Conservation (phyloP, 2,797 vertebrate genomes). For the Tenualosa ilisha region DNA sequence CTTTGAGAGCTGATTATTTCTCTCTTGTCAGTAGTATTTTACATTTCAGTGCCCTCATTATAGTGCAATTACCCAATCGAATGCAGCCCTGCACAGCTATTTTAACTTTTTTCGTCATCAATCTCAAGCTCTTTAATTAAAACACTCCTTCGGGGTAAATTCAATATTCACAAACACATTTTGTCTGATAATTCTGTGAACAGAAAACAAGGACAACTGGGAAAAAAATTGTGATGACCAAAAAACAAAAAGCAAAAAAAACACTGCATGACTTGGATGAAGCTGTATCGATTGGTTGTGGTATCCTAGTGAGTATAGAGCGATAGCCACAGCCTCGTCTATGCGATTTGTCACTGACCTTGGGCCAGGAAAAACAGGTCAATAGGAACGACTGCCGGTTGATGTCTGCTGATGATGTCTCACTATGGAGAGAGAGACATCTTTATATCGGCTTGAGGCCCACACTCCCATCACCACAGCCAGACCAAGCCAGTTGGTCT, state of each 20-base stretch:
- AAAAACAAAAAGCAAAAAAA: background rate
- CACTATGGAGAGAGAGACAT: constrained; percentile 26
- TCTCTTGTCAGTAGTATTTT: constrained; percentile 2
- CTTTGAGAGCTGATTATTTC: background rate
- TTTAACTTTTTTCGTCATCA: background rate
- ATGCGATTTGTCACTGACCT: constrained; percentile 47
- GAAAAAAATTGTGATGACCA: no score
- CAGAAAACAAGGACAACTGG: background rate
- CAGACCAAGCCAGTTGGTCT: constrained; percentile 30
- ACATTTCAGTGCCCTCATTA: constrained; percentile 40
- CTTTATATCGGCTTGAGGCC: constrained; percentile 35
- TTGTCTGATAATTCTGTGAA: background rate
- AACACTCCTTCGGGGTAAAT: background rate
- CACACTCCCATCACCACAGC: constrained; percentile 22
- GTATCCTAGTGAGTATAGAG: constrained; percentile 24
- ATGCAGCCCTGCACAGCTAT: background rate
- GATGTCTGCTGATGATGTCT: constrained; percentile 39
- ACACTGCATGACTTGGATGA: background rate
- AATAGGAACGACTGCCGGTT: constrained; percentile 40
- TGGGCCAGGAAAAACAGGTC: constrained; percentile 51
- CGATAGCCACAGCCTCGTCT: constrained; percentile 30
- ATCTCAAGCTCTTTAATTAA: background rate
- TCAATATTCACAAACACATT: background rate
- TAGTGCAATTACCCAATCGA: background rate
- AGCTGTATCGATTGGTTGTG: background rate